A percentile compares a stretch with the other conserved stretches of the same genome.
phyloP scores from a whole-genome alignment of 2,888 invertebrate species.

The Melinaea marsaeus region DNA sequence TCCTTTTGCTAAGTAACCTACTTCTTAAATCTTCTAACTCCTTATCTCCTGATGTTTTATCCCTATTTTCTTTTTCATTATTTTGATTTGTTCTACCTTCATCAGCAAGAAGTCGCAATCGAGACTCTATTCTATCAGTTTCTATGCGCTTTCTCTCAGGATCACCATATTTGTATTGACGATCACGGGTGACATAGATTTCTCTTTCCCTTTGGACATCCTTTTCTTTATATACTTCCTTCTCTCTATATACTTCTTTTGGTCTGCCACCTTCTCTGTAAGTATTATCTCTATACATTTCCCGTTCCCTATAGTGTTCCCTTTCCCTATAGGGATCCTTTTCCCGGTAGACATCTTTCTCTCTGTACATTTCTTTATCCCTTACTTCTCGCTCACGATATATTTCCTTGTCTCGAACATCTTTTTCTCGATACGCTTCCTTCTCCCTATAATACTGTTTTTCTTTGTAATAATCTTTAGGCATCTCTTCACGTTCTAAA shows the following conservation, averaged over 20 bases:
- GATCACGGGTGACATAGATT: slow-evolving; percentile 54
- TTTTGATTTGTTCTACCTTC: slow-evolving; percentile 59
- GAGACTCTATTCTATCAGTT: slow-evolving; percentile 63
- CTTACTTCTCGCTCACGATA: slow-evolving; percentile 59
- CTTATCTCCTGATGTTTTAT: slow-evolving; percentile 73
- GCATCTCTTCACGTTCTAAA: slow-evolving; percentile 63
- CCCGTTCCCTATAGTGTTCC: slow-evolving; percentile 59
- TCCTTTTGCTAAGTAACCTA: slow-evolving; percentile 83
- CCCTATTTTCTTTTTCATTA: slow-evolving; percentile 73
- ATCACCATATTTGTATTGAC: slow-evolving; percentile 63
- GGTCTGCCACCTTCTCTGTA: slow-evolving; percentile 53
- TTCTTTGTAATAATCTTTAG: slow-evolving; percentile 72
- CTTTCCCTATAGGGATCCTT: slow-evolving; percentile 68
- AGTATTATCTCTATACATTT: slow-evolving; percentile 52
- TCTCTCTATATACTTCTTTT: slow-evolving; percentile 58
- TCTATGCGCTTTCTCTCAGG: slow-evolving; percentile 59
- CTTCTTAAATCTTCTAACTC: slow-evolving; percentile 87
- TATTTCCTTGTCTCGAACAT: slow-evolving; percentile 53
- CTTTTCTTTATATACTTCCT: slow-evolving; percentile 53
- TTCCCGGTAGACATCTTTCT: slow-evolving; percentile 62
- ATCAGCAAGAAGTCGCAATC: slow-evolving; percentile 60
- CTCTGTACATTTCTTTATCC: slow-evolving; percentile 56
- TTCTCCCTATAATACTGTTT: slow-evolving; percentile 64
- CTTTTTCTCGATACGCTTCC: slow-evolving; percentile 48
- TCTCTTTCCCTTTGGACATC: slow-evolving; percentile 59